Evolutionary conservation across 2,113 vertebrate species (phyloP), one percentile per base, ranked within the genome.

Genomic region (Entelurus aequoreus): DNA sequence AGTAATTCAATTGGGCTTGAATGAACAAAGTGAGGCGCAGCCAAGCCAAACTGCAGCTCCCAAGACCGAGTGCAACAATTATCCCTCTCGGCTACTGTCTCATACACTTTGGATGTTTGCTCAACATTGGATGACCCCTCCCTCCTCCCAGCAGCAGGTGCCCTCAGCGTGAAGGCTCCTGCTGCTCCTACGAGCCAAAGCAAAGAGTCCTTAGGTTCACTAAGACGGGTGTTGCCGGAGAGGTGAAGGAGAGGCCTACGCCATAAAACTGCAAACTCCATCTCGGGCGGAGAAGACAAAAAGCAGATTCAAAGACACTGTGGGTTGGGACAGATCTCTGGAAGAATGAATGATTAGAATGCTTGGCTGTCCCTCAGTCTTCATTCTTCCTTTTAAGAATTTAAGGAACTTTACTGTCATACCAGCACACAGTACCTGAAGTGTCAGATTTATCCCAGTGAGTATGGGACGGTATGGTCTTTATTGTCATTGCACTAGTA

Each of bases 1-100:
- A 71, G 76, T 67, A 65, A 74, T 80, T 75, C 40, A 62, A 59
- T 75, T 71, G 59, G 37, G 46, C 66, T 66, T 60, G 62, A 78
- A 74, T 50, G n/a, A 40, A 48, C 42, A 52, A 72, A 64, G 42
- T 28, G 68, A 60, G 44, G 64, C 47, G 11, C 48, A 59, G 78
- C 71, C 77, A 81, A 83, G 0, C 28, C 57, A 71, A 83, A 75
- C 71, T 66, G 60, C 0, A 51, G 51, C 28, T 6, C 4, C 11
- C 5, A 35, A 53, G 21, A 53, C 35, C 2, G 10, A 53, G 21
- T 28, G 51, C 21, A 35, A 53, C 51, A 12, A 54, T 37, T 38
- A 38, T 54, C 35, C 53, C 14, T 37, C 35, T 54, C 35, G 8
- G 53, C 53, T 54, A 54, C 53, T 54, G 53, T 54, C 35, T 54